Evolutionary conservation across 2,113 vertebrate species (phyloP).

Genomic region (Trematomus loennbergii): DNA sequence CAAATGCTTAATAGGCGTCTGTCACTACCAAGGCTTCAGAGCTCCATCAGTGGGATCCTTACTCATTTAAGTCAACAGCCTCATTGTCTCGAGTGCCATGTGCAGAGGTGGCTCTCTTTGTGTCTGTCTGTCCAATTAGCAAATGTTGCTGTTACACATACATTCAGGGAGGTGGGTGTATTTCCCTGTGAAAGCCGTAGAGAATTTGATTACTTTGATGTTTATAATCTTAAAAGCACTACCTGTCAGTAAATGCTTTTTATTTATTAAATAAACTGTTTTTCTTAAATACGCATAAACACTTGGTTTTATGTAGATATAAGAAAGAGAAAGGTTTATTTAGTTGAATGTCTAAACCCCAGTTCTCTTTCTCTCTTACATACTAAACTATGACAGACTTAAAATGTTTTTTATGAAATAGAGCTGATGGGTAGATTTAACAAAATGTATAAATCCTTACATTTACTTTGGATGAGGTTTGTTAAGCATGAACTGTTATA

Average conservation of each 20-base stretch:
- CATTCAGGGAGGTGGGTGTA: conserved; percentile 18
- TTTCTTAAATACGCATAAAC: too few relatives aligned
- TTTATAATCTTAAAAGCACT: not conserved
- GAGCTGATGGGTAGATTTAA: not conserved
- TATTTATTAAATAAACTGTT: not conserved
- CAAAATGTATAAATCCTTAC: not conserved
- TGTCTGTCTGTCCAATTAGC: conserved; percentile 57
- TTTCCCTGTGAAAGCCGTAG: conserved; percentile 2
- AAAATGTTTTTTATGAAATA: not conserved
- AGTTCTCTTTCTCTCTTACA: not conserved
- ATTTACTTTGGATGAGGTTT: not conserved
- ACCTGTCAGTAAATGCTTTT: not conserved
- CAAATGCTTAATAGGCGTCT: conserved; percentile 60
- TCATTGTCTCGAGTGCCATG: conserved; percentile 48
- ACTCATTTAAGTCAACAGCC: conserved; percentile 55
- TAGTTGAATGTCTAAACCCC: not conserved
- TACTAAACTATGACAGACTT: not conserved
- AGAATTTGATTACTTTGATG: conserved; percentile 5
- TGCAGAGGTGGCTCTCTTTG: conserved; percentile 36
- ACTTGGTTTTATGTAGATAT: not conserved
- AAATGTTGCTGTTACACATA: conserved; percentile 40
- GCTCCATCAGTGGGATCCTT: conserved; percentile 53
- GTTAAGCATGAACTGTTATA: not conserved
- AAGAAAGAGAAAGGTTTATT: not conserved
- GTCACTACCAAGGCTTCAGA: conserved; percentile 54